phyloP scores from a whole-genome alignment of 2,888 invertebrate genomes.

The Andrena hattorfiana region DNA sequence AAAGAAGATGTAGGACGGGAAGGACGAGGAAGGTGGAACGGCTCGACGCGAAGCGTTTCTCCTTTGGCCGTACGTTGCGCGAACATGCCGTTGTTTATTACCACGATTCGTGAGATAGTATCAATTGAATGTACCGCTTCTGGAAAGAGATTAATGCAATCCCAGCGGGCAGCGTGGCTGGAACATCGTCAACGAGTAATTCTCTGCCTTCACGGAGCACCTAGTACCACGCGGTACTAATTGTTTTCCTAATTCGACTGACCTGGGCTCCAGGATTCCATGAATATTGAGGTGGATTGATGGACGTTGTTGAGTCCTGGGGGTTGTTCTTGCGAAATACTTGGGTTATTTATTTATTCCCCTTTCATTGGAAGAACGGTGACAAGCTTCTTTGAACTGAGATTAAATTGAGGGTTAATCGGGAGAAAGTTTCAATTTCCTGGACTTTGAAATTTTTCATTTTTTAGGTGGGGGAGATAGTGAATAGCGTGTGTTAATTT shows the following conservation, averaged over 20 bases:
- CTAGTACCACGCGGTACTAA: constrained; percentile 57
- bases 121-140: constrained; percentile 69
- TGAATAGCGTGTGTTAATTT: too few species aligned
- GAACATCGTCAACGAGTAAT: constrained; percentile 49
- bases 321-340: not conserved
- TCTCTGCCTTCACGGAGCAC: constrained; percentile 20
- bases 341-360: not conserved
- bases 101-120: constrained; percentile 68
- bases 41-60: constrained; percentile 44
- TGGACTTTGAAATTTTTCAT: not conserved
- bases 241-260: constrained; percentile 72
- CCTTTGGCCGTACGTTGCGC: constrained; percentile 48
- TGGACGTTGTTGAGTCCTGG: not conserved
- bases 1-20: constrained; percentile 56
- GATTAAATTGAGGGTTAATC: not conserved
- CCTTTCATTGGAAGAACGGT: constrained; percentile 2
- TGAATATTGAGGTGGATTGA: constrained; percentile 65
- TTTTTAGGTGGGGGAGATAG: not conserved
- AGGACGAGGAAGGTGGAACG: constrained; percentile 46
- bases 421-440: not conserved
- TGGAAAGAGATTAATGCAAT: constrained; percentile 69
- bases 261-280: constrained; percentile 47
- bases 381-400: not conserved
- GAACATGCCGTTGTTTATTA: constrained; percentile 71
- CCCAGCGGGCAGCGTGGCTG: constrained; percentile 57